phyloP scores from a whole-genome alignment of 2,888 invertebrate species.

The Pachliopta kotzebuea region DNA sequence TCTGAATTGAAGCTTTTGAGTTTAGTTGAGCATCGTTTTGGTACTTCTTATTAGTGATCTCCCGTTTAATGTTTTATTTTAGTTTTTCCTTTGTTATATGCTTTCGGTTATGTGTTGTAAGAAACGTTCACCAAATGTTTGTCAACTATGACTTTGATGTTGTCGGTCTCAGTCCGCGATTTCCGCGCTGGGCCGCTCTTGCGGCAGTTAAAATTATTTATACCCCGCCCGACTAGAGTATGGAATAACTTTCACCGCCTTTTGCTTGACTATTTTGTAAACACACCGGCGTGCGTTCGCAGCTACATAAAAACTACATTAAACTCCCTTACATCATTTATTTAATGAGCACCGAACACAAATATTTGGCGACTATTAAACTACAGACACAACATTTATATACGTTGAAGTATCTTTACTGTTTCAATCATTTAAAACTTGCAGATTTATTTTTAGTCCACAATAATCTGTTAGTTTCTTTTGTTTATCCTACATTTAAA shows the following conservation, averaged over 20 bases:
- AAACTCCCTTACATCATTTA: constrained; percentile 7
- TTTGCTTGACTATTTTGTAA: constrained; percentile 29
- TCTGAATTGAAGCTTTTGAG: too few relatives aligned
- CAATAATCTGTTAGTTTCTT: too few relatives aligned
- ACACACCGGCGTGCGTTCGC: constrained; percentile 10
- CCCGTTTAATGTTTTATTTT: too few relatives aligned
- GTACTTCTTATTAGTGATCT: too few relatives aligned
- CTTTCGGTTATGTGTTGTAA: neutral
- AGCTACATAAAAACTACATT: constrained; percentile 12
- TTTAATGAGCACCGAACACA: constrained; percentile 6
- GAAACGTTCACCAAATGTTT: constrained; percentile 14
- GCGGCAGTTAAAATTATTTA: constrained; percentile 29
- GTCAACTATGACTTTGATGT: constrained; percentile 28
- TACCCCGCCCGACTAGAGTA: constrained; percentile 24
- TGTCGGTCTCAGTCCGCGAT: constrained; percentile 16
- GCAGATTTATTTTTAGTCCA: too few relatives aligned
- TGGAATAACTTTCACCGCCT: constrained; percentile 27
- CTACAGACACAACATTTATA: neutral
- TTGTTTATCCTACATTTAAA: too few relatives aligned
- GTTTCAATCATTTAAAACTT: too few relatives aligned
- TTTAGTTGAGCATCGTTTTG: too few relatives aligned
- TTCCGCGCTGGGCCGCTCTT: constrained; percentile 19
- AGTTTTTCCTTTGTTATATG: too few relatives aligned
- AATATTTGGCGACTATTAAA: constrained; percentile 14
- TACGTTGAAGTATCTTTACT: neutral